Conservation (phyloP, 2,888 invertebrate genomes). For the Vesta saturnalis region DNA sequence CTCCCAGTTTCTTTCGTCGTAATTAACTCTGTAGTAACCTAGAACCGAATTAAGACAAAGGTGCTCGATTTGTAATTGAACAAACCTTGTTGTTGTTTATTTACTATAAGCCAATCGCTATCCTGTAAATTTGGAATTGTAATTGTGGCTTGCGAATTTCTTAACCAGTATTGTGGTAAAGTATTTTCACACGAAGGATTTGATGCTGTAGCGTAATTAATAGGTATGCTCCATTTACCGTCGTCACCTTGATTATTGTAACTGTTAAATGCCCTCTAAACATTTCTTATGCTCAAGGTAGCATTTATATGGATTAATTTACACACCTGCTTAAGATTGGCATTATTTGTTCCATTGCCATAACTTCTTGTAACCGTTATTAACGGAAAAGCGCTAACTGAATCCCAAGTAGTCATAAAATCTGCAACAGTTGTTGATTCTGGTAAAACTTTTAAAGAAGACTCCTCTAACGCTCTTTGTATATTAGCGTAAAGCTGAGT, state of each 20-base stretch:
- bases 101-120: constrained; percentile 68
- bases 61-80: no score
- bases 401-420: constrained; percentile 27
- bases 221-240: not conserved
- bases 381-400: constrained; percentile 28
- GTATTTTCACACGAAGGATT: constrained; percentile 62
- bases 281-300: not conserved
- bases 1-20: constrained; percentile 79
- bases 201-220: constrained; percentile 25
- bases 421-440: constrained; percentile 12
- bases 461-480: constrained; percentile 10
- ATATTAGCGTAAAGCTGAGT: constrained; percentile 21
- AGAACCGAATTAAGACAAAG: no score
- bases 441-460: not conserved
- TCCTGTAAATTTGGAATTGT: constrained; percentile 1
- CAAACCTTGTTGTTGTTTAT: constrained; percentile 68
- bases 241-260: not conserved
- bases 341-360: not conserved
- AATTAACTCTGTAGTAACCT: constrained; percentile 80
- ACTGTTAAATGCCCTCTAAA: not conserved
- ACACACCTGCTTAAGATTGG: constrained; percentile 19
- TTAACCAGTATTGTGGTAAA: constrained; percentile 51
- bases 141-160: not conserved
- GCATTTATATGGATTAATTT: not conserved
- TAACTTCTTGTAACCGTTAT: constrained; percentile 25